Conservation (phyloP, 2,797 vertebrate species). For the Schizothorax lantsangensis region DNA sequence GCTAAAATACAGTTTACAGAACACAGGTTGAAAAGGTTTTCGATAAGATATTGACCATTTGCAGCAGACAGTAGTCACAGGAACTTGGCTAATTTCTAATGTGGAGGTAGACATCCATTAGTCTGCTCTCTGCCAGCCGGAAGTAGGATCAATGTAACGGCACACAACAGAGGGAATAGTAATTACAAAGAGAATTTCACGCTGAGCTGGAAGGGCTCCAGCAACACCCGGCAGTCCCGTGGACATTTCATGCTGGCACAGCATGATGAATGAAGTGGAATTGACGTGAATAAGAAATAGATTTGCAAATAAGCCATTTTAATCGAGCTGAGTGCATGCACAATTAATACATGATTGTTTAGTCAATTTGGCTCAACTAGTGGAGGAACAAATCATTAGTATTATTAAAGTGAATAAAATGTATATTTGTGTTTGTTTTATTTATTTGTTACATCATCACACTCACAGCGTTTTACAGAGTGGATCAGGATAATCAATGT, state of each 20-base stretch:
- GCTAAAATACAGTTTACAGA: background rate
- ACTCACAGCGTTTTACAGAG: background rate
- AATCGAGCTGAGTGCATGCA: conserved; percentile 77
- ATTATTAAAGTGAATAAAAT: conserved; percentile 61
- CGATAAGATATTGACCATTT: background rate
- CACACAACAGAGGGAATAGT: conserved; percentile 53
- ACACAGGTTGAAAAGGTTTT: background rate
- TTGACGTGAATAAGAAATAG: conserved; percentile 78
- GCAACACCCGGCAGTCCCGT: conserved; percentile 57
- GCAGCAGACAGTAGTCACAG: conserved; percentile 8
- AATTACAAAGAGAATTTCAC: conserved; percentile 61
- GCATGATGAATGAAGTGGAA: conserved; percentile 70
- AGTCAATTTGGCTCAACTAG: conserved; percentile 73
- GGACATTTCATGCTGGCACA: conserved; percentile 59
- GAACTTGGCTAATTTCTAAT: conserved; percentile 24
- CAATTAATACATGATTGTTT: conserved; percentile 79
- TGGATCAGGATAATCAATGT: background rate
- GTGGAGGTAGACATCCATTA: conserved; percentile 13
- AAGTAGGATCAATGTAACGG: conserved; percentile 38
- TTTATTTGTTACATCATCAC: too few species aligned
- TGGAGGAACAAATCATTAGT: conserved; percentile 46
- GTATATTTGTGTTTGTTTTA: conserved; percentile 19
- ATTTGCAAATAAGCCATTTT: conserved; percentile 77
- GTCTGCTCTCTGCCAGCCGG: conserved; percentile 11
- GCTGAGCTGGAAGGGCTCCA: conserved; percentile 54